phyloP scores from a whole-genome alignment of 2,888 invertebrate species.

The Hololepta plana region DNA sequence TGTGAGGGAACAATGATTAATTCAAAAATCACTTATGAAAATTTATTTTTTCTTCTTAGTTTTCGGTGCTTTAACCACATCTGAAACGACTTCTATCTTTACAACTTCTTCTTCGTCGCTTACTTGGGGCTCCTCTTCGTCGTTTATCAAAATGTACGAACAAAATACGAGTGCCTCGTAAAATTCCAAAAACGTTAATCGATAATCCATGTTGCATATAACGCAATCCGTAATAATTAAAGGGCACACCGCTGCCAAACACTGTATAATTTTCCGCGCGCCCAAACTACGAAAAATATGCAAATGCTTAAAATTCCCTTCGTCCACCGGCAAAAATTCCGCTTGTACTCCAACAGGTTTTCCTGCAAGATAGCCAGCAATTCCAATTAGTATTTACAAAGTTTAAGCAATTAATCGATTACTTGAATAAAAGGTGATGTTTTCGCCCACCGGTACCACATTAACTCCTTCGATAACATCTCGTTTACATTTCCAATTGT shows the following conservation, averaged over 20 bases:
- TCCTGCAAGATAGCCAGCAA: constrained; percentile 2
- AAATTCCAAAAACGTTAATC: constrained; percentile 8
- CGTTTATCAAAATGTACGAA: too few species aligned
- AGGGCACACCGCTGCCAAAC: constrained; percentile 7
- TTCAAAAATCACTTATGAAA: too few species aligned
- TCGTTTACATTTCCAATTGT: constrained; percentile 4
- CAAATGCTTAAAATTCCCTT: constrained; percentile 6
- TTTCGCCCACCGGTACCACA: constrained; percentile 15
- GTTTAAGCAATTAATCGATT: constrained; percentile 2
- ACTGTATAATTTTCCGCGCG: constrained; percentile 5
- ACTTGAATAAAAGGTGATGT: constrained; percentile 15
- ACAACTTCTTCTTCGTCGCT: too few species aligned
- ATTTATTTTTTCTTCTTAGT: too few species aligned
- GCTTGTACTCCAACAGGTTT: constrained; percentile 4
- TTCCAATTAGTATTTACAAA: too few species aligned
- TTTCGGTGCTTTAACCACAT: too few species aligned
- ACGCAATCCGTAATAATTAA: constrained; percentile 5
- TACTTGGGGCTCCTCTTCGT: too few species aligned
- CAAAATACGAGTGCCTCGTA: too few species aligned
- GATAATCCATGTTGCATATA: constrained; percentile 7
- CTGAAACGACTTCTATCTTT: too few species aligned
- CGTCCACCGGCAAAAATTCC: constrained; percentile 5
- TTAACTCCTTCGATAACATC: constrained; percentile 14
- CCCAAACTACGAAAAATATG: constrained; percentile 6
- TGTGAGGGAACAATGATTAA: too few species aligned